These are phyloP conservation scores for Eupsilia transversa DNA, from an alignment of 2,888 invertebrate genomes.

Conservation along the genomic window DNA sequence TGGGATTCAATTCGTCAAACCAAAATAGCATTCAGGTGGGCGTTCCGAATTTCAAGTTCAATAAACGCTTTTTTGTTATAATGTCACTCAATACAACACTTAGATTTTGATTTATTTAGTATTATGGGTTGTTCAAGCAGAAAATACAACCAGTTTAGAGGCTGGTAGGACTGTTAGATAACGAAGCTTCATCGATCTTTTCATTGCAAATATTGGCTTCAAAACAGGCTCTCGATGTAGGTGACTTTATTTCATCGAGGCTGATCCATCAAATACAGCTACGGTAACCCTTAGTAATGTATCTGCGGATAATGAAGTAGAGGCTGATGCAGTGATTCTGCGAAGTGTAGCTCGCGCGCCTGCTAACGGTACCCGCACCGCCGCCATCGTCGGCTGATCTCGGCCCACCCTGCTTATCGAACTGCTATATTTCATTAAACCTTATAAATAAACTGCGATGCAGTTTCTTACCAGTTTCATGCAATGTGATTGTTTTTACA, in stretches of 20 bases:
- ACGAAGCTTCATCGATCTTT: conserved; percentile 22
- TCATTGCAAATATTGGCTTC: conserved; percentile 37
- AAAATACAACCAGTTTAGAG: conserved; percentile 13
- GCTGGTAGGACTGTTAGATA: conserved; percentile 19
- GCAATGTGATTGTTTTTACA: background rate
- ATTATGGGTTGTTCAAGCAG: conserved; percentile 19
- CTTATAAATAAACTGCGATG: conserved; percentile 38
- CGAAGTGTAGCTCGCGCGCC: conserved; percentile 59
- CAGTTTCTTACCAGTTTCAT: background rate
- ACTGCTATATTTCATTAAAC: conserved; percentile 40
- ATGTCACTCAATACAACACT: conserved; percentile 42
- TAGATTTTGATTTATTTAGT: conserved; percentile 17
- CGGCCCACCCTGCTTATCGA: conserved; percentile 52
- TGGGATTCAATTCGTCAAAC: conserved; percentile 49
- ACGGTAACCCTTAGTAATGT: conserved; percentile 44
- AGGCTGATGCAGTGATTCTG: conserved; percentile 63
- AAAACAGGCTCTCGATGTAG: conserved; percentile 43
- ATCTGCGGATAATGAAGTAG: conserved; percentile 52
- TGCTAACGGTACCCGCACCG: conserved; percentile 65
- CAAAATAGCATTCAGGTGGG: conserved; percentile 40
- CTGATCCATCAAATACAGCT: conserved; percentile 45
- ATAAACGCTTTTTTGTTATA: conserved; percentile 50
- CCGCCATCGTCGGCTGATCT: conserved; percentile 52
- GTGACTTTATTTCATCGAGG: conserved; percentile 24
- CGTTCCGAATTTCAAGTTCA: conserved; percentile 50